A percentile compares a stretch with the other conserved stretches of the same genome.
Conservation (phyloP, 2,888 invertebrate species). For the Brachyptera putata region DNA sequence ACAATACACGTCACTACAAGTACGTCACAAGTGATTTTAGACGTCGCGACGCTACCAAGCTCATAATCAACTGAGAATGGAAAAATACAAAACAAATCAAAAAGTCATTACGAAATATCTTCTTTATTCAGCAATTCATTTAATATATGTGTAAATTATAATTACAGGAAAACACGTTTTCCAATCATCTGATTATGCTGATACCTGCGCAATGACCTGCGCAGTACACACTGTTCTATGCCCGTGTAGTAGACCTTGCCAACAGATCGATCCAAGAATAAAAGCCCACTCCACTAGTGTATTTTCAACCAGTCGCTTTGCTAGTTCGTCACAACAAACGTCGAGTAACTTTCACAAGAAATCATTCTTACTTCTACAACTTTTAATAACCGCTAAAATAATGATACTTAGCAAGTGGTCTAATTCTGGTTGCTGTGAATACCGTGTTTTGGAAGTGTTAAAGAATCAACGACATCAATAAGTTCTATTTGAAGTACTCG, state of each 20-base stretch:
- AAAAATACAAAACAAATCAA: neutral
- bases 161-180: too few relatives aligned
- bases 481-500: too few relatives aligned
- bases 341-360: neutral
- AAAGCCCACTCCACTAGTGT: neutral
- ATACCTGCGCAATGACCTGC: slow-evolving; percentile 4
- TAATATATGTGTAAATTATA: too few relatives aligned
- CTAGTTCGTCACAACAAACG: neutral
- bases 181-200: neutral
- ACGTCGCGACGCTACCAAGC: neutral
- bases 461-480: too few relatives aligned
- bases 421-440: slow-evolving; percentile 29
- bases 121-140: too few relatives aligned
- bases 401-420: slow-evolving; percentile 29
- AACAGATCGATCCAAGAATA: slow-evolving; percentile 13
- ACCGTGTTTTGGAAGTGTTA: slow-evolving; percentile 26
- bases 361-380: neutral
- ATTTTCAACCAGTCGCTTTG: neutral
- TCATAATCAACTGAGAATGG: neutral
- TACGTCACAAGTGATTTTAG: too few relatives aligned
- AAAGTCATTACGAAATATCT: too few relatives aligned
- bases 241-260: neutral
- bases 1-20: too few relatives aligned
- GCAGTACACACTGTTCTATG: neutral
- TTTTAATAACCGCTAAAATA: neutral